phyloP scores from a whole-genome alignment of 2,113 vertebrate genomes.

The Platichthys flesus region DNA sequence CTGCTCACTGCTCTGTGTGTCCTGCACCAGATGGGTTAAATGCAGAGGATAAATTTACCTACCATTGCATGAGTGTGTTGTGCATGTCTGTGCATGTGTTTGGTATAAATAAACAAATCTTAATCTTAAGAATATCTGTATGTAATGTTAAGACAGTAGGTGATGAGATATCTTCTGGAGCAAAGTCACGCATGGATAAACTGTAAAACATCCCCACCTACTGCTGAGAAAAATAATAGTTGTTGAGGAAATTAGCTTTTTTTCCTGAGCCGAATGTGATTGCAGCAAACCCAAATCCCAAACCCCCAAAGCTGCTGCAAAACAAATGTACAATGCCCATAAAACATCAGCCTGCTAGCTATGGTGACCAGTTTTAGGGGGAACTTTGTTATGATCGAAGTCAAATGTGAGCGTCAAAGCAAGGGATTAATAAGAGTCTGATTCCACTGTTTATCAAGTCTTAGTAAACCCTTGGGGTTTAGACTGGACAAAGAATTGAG shows the following conservation, averaged over 20 bases:
- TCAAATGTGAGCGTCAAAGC: slow-evolving; percentile 34
- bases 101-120: too few species aligned
- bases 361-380: slow-evolving; percentile 25
- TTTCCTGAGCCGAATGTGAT: slow-evolving; percentile 17
- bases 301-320: slow-evolving; percentile 28
- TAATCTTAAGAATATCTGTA: background rate
- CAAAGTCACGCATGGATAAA: background rate
- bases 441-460: slow-evolving; percentile 17
- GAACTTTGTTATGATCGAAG: slow-evolving; percentile 41
- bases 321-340: slow-evolving; percentile 17
- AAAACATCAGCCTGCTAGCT: slow-evolving; percentile 15
- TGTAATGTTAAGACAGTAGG: background rate
- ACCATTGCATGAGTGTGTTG: too few species aligned
- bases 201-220: background rate
- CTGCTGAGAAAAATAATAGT: background rate
- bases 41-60: too few species aligned
- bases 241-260: slow-evolving; percentile 3
- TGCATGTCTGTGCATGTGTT: too few species aligned
- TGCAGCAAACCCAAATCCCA: slow-evolving; percentile 20
- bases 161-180: background rate
- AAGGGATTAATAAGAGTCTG: slow-evolving; percentile 26
- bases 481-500: slow-evolving; percentile 14
- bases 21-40: too few species aligned
- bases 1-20: too few species aligned
- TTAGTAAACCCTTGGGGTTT: slow-evolving; percentile 25